phyloP scores from a whole-genome alignment of 2,888 invertebrate genomes.

The Temnothorax rugatulus region DNA sequence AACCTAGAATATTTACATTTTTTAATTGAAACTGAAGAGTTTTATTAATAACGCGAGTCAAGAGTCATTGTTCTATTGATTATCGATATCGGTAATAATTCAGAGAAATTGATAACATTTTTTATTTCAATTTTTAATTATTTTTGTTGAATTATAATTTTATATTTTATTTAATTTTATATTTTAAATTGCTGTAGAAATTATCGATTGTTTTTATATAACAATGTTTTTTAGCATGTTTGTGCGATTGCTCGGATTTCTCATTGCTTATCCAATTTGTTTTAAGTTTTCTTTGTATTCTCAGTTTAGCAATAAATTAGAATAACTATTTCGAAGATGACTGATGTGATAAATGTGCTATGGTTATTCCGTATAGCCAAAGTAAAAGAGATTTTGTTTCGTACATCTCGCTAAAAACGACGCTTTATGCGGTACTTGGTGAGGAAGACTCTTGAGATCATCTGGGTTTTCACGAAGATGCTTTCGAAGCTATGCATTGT shows the following conservation, averaged over 20 bases:
- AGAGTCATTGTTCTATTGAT: neutral
- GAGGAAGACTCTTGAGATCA: slow-evolving; percentile 69
- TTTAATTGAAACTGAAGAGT: slow-evolving; percentile 8
- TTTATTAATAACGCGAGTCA: neutral
- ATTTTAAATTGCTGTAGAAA: neutral
- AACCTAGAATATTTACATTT: neutral
- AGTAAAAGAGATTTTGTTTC: slow-evolving; percentile 23
- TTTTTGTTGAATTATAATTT: slow-evolving; percentile 4
- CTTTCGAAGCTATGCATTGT: slow-evolving; percentile 66
- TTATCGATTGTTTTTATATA: neutral
- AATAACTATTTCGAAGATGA: neutral
- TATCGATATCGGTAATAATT: slow-evolving; percentile 20
- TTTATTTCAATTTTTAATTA: neutral
- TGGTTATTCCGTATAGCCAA: neutral
- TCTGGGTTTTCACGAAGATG: slow-evolving; percentile 64
- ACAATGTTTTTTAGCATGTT: neutral
- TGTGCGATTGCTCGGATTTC: neutral
- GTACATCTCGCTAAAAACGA: slow-evolving; percentile 52
- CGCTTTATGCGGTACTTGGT: slow-evolving; percentile 56
- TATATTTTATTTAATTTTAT: neutral
- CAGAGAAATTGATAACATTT: neutral
- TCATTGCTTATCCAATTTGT: neutral
- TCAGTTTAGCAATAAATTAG: neutral
- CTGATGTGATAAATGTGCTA: neutral
- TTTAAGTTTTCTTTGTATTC: neutral